Evolutionary conservation across 2,888 invertebrate species (phyloP), one percentile per base, ranked within the genome.

Genomic region (Cordylochernes scorpioides): DNA sequence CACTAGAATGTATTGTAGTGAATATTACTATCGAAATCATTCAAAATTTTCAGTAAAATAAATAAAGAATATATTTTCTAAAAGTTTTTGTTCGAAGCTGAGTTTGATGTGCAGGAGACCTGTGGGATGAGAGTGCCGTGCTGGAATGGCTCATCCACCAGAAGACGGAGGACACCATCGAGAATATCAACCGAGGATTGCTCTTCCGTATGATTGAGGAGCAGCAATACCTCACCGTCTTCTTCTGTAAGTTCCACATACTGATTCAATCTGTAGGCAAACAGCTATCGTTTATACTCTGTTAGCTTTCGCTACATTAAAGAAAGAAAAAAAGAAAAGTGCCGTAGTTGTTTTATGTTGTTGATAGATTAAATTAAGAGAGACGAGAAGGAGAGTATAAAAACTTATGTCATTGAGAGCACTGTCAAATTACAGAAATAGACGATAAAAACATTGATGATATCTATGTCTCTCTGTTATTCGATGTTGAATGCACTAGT

Each of bases 101-200:
- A 25, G 4, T 25, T 25, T 4, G n/a, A 3, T 6, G 18, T 27
- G 9, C 51, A 73, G 73, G 71, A 44, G 67, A 67, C 53, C 57
- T 72, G 37, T 55, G 63, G 39, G 72, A 77, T 47, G 77, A 78
- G 53, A 62, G 61, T 27, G 70, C 72, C 50, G 78, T 84, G 5
- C 61, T 84, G 42, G 70, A 73, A 44, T 84, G 84, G 84, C 75
- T 84, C 65, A 63, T 73, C 34, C 70, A 71, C 51, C 82, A 84
- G 52, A 77, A 80, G 50, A 71, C 72, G 51, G 82, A 84, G 50
- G 73, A 74, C 51, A 80, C 77, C 48, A 78, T 84, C 42, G 77
- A 78, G 51, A 73, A 77, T 51, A 75, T 84, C 38, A 68, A 74
- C 46, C 64, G 84, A 45, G 74, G 77, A 28, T 64, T 66, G 45